Conservation (phyloP, 2,797 vertebrate species). For the Poecilia wingei region DNA sequence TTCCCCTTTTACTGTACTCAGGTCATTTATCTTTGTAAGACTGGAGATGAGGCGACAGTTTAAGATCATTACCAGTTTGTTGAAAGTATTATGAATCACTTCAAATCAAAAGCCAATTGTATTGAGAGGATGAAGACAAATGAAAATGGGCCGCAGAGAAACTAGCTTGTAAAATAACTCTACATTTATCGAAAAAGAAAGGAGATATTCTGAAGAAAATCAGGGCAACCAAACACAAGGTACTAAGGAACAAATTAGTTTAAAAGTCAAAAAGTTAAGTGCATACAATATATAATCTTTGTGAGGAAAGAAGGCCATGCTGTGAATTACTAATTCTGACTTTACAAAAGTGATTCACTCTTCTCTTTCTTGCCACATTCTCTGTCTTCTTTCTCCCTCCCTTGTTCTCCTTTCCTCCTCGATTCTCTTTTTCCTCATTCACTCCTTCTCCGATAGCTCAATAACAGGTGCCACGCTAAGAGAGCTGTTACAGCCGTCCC, state of each 20-base stretch:
- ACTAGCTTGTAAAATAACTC: conserved; percentile 35
- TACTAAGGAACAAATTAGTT: conserved; percentile 37
- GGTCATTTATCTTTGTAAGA: conserved; percentile 43
- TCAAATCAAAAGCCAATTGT: conserved; percentile 35
- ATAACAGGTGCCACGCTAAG: conserved; percentile 86
- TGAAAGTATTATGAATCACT: conserved; percentile 53
- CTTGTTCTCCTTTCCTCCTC: conserved; percentile 29
- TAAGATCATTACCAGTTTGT: conserved; percentile 53
- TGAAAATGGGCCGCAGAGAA: conserved; percentile 25
- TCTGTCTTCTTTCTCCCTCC: conserved; percentile 75
- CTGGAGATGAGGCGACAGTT: conserved; percentile 39
- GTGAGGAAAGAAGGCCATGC: not conserved
- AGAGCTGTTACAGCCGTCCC: conserved; percentile 84
- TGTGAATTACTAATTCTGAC: conserved; percentile 83
- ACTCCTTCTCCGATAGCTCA: conserved; percentile 77
- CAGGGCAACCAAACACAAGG: conserved; percentile 22
- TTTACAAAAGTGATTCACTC: conserved; percentile 84
- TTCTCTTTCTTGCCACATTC: conserved; percentile 57
- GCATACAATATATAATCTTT: conserved; percentile 37
- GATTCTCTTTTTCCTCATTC: conserved; percentile 66
- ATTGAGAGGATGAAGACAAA: conserved; percentile 39
- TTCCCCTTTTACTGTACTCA: conserved; percentile 23
- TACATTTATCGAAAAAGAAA: conserved; percentile 32
- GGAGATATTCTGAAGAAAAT: conserved; percentile 20
- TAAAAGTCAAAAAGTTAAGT: conserved; percentile 26